A percentile compares a stretch with the other conserved stretches of the same genome.
phyloP scores from a whole-genome alignment of 2,113 vertebrate genomes.

The Hyaena hyaena region DNA sequence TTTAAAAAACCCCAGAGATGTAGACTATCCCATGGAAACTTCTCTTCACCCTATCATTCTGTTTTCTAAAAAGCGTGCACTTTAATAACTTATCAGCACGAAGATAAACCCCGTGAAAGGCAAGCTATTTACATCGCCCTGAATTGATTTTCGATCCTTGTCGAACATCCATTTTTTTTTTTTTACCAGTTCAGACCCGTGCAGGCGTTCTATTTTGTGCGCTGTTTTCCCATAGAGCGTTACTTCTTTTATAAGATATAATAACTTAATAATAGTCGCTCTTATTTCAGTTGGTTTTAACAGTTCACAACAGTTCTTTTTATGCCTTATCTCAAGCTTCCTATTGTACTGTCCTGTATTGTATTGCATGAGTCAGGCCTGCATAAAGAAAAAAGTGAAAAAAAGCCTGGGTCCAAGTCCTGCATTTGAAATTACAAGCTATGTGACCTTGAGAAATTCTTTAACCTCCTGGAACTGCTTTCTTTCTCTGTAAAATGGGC shows the following conservation, averaged over 20 bases:
- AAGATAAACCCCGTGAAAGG: slow-evolving; percentile 59
- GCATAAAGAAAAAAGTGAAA: background rate
- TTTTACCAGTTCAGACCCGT: background rate
- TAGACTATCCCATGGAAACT: slow-evolving; percentile 47
- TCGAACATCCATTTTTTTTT: slow-evolving; percentile 24
- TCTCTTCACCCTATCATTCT: slow-evolving; percentile 51
- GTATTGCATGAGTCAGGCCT: background rate
- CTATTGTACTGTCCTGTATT: background rate
- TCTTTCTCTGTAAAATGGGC: slow-evolving; percentile 9
- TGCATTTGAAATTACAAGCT: background rate
- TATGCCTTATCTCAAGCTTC: slow-evolving; percentile 55
- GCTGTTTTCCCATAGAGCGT: background rate
- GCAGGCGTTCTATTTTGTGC: background rate
- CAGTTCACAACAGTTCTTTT: slow-evolving; percentile 51
- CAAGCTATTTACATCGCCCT: slow-evolving; percentile 57
- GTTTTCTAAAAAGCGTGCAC: slow-evolving; percentile 55
- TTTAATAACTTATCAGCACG: slow-evolving; percentile 67
- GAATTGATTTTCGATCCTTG: slow-evolving; percentile 59
- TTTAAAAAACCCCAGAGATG: background rate
- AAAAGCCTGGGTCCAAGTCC: background rate
- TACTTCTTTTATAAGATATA: slow-evolving; percentile 58
- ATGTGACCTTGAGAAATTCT: background rate
- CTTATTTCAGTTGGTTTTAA: slow-evolving; percentile 46
- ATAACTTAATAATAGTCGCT: slow-evolving; percentile 59
- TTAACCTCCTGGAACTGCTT: background rate